Percentiles rank a stretch among this genome's conserved stretches.
These are phyloP conservation scores for Petrocephalus schoutedeni DNA, from an alignment of 2,797 vertebrate species.

Conservation along the genomic window DNA sequence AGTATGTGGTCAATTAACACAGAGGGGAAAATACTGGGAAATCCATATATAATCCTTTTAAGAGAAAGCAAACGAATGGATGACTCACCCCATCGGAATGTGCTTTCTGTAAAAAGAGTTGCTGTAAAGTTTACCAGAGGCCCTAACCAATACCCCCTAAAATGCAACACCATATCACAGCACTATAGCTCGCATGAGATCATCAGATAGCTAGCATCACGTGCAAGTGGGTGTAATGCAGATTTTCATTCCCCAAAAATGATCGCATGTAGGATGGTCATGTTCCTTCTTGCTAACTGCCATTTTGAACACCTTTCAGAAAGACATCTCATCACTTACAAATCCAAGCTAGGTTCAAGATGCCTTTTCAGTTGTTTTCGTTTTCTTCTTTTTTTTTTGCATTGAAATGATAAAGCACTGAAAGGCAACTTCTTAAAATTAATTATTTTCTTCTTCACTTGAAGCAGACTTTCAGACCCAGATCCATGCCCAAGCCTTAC, in stretches of 20 bases:
- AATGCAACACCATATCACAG: not conserved
- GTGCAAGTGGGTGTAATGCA: not conserved
- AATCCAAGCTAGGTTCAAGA: not conserved
- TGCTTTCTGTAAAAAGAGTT: not conserved
- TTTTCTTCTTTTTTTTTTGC: not conserved
- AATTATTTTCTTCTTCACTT: not conserved
- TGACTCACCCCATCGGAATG: not conserved
- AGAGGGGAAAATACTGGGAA: not conserved
- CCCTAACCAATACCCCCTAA: not conserved
- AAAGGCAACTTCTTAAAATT: not conserved
- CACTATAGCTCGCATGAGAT: not conserved
- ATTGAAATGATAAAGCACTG: not conserved
- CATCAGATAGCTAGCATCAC: not conserved
- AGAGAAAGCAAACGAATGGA: not conserved
- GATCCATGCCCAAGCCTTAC: not conserved
- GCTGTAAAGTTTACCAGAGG: no score
- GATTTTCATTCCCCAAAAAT: not conserved
- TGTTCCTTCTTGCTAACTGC: not conserved
- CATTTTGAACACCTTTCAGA: not conserved
- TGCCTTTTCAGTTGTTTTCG: not conserved
- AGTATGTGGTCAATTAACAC: not conserved
- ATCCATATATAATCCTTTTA: not conserved
- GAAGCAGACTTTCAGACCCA: slow-evolving; percentile 7
- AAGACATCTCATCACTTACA: not conserved
- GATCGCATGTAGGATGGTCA: not conserved